A percentile compares a stretch with the other conserved stretches of the same genome.
phyloP scores from a whole-genome alignment of 2,888 invertebrate species.

The Dromius quadrimaculatus region DNA sequence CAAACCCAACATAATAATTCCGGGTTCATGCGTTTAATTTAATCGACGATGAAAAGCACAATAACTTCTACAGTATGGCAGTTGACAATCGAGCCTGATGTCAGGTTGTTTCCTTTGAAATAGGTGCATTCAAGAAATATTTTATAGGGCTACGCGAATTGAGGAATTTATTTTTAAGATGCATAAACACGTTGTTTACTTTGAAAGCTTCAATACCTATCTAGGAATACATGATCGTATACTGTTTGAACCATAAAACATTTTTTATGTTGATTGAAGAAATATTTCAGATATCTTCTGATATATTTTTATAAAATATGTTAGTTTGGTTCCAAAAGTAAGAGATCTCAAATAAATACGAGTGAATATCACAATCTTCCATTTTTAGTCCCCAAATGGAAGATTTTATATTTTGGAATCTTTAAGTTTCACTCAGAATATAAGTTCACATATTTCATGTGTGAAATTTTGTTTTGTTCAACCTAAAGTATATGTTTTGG shows the following conservation, averaged over 20 bases:
- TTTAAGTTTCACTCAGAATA: too few relatives aligned
- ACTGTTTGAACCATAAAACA: neutral
- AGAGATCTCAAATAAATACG: too few relatives aligned
- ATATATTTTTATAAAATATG: too few relatives aligned
- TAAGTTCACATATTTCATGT: too few relatives aligned
- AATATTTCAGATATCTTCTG: too few relatives aligned
- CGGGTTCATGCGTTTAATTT: slow-evolving; percentile 51
- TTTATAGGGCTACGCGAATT: slow-evolving; percentile 13
- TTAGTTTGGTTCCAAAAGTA: too few relatives aligned
- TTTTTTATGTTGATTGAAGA: slow-evolving; percentile 4
- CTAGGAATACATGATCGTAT: neutral
- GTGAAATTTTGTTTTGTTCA: too few relatives aligned
- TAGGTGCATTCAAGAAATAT: slow-evolving; percentile 28
- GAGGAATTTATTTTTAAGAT: slow-evolving; percentile 26
- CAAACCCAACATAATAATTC: slow-evolving; percentile 48
- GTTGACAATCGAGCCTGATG: slow-evolving; percentile 19
- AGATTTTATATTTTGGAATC: too few relatives aligned
- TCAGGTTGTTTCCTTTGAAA: neutral
- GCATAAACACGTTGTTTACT: slow-evolving; percentile 21
- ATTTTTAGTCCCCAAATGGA: too few relatives aligned
- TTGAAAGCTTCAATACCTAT: neutral
- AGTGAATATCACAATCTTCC: too few relatives aligned
- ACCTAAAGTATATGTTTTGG: too few relatives aligned
- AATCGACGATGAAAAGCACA: slow-evolving; percentile 51
- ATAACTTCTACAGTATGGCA: slow-evolving; percentile 26